phyloP scores from a whole-genome alignment of 2,113 vertebrate genomes.

The Nerophis lumbriciformis region DNA sequence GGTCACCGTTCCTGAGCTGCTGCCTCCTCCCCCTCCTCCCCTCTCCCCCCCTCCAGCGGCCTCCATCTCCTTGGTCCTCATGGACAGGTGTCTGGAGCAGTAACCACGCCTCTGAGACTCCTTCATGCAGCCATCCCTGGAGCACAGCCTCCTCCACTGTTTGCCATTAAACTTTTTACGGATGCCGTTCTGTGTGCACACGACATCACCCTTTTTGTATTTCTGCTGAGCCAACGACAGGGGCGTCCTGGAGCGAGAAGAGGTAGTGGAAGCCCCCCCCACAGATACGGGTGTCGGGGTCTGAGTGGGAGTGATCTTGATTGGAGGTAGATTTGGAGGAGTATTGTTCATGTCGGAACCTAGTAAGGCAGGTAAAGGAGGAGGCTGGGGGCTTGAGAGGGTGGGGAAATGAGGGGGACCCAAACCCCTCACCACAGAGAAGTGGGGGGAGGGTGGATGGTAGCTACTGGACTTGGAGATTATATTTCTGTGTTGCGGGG shows the following conservation, averaged over 20 bases:
- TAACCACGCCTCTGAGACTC: conserved; percentile 89
- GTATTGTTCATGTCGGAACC: conserved; percentile 44
- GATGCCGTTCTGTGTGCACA: conserved; percentile 88
- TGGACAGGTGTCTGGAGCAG: conserved; percentile 88
- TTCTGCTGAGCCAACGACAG: conserved; percentile 84
- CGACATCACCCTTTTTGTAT: conserved; percentile 90
- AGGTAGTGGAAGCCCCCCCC: conserved; percentile 63
- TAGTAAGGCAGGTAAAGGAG: conserved; percentile 39
- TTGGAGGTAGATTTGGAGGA: conserved; percentile 56
- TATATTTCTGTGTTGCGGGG: conserved; percentile 58
- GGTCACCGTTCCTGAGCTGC: conserved; percentile 74
- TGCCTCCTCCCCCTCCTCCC: conserved; percentile 71
- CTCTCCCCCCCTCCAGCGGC: conserved; percentile 69
- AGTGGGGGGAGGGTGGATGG: conserved; percentile 52
- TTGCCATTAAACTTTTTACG: conserved; percentile 93
- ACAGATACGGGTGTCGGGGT: conserved; percentile 52
- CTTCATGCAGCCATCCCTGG: conserved; percentile 89
- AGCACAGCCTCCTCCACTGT: conserved; percentile 90
- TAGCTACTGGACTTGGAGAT: conserved; percentile 63
- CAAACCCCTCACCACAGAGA: conserved; percentile 56
- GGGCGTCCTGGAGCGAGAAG: conserved; percentile 80
- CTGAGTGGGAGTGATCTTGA: conserved; percentile 61
- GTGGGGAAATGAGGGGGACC: conserved; percentile 47
- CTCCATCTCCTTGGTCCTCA: conserved; percentile 91
- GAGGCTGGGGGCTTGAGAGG: conserved; percentile 46